A percentile compares a stretch with the other conserved stretches of the same genome.
Evolutionary conservation across 2,113 vertebrate species (phyloP).

Genomic region (Spheniscus mendiculus): DNA sequence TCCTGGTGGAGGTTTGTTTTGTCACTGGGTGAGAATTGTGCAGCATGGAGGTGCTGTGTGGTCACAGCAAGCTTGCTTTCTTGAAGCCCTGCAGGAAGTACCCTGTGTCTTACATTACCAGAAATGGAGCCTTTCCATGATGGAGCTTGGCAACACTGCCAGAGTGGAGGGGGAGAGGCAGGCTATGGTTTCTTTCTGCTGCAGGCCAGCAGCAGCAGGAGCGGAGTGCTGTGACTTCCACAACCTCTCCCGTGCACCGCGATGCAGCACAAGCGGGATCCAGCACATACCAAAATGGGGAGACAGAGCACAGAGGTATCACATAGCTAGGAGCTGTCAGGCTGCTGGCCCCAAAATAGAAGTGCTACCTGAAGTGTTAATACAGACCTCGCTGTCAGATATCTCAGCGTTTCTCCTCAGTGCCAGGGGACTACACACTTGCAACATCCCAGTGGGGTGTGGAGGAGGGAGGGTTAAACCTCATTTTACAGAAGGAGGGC

Average conservation of each 20-base stretch:
- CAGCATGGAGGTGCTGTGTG: accelerated
- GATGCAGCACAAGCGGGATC: background rate
- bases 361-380: background rate
- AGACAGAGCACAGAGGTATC: background rate
- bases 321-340: background rate
- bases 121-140: background rate
- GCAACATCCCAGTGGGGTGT: background rate
- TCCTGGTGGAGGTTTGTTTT: background rate
- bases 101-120: background rate
- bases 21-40: background rate
- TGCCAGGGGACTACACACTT: background rate
- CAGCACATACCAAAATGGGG: background rate
- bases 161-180: no score
- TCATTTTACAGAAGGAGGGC: background rate
- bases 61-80: background rate
- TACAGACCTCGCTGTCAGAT: background rate
- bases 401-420: background rate
- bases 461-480: background rate
- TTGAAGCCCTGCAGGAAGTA: background rate
- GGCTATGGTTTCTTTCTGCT: no score
- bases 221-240: background rate
- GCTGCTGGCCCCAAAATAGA: background rate
- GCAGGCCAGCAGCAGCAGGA: background rate
- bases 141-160: background rate
- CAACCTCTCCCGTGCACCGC: accelerated